phyloP scores from a whole-genome alignment of 2,888 invertebrate species.

The Leptarthrus brevirostris region DNA sequence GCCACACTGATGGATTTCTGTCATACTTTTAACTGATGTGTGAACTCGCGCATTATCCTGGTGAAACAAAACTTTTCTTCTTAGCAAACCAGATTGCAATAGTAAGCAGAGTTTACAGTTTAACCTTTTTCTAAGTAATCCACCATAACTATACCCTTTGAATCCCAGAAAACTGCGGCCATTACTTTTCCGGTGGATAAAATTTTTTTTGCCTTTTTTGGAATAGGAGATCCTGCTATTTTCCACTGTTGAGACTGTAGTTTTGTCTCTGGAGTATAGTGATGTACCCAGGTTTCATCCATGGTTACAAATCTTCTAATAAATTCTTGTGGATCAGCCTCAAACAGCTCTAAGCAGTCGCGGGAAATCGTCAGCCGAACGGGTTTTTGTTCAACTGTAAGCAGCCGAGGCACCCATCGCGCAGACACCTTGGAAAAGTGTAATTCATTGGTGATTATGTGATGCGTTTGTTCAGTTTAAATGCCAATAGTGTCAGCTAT shows the following conservation, averaged over 20 bases:
- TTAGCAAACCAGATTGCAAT: no score
- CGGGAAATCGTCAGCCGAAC: slow-evolving; percentile 57
- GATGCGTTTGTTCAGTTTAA: no score
- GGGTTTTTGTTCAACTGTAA: slow-evolving; percentile 58
- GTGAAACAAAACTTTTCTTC: no score
- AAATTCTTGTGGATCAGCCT: slow-evolving; percentile 60
- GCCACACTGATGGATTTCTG: not conserved
- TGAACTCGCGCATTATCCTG: not conserved
- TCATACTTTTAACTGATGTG: not conserved
- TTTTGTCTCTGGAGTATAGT: slow-evolving; percentile 60
- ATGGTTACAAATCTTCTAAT: slow-evolving; percentile 59
- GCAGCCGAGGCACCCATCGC: slow-evolving; percentile 61
- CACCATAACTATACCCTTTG: not conserved
- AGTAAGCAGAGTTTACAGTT: no score
- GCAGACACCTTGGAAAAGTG: slow-evolving; percentile 58
- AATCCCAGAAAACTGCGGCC: no score
- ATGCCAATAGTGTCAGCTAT: no score
- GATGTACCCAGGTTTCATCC: slow-evolving; percentile 62
- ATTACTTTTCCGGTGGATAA: no score
- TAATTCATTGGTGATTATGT: no score
- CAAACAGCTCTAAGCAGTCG: slow-evolving; percentile 58
- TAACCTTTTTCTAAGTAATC: no score
- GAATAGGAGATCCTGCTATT: not conserved
- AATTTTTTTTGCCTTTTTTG: no score
- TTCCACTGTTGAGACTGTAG: no score